These are phyloP conservation scores for Trichacis sp. DNA, from an alignment of 2,888 invertebrate genomes.

Conservation along the genomic window DNA sequence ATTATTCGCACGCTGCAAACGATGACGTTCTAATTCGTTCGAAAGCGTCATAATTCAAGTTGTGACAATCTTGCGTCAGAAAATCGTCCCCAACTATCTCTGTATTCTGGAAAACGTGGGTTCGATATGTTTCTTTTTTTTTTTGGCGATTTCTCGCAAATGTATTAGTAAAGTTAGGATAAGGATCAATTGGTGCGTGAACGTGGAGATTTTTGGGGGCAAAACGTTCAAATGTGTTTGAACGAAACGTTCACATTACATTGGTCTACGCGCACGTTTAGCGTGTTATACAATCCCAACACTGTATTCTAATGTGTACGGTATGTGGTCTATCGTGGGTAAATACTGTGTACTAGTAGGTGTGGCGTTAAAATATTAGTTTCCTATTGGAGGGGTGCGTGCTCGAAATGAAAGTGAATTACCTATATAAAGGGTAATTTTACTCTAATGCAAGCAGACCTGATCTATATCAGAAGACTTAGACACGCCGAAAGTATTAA, in stretches of 20 bases:
- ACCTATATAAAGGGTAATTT: conserved; percentile 69
- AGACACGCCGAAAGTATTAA: conserved; percentile 48
- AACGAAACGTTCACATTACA: too few relatives aligned
- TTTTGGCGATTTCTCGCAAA: too few relatives aligned
- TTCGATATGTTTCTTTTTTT: too few relatives aligned
- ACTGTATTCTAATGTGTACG: conserved; percentile 57
- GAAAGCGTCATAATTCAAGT: too few relatives aligned
- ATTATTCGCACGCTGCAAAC: conserved; percentile 40
- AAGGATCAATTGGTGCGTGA: too few relatives aligned
- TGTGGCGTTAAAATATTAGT: conserved; percentile 64
- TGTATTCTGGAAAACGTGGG: too few relatives aligned
- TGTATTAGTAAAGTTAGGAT: too few relatives aligned
- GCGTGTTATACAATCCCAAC: conserved; percentile 60
- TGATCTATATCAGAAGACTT: conserved; percentile 54
- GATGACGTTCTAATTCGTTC: conserved; percentile 37
- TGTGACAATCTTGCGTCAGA: too few relatives aligned
- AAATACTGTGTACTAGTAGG: conserved; percentile 60
- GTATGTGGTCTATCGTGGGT: conserved; percentile 49
- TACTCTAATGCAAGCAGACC: conserved; percentile 55
- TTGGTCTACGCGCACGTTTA: conserved; percentile 54
- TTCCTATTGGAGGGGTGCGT: conserved; percentile 60
- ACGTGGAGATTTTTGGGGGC: neutral
- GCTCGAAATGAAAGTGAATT: conserved; percentile 67
- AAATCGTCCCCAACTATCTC: too few relatives aligned
- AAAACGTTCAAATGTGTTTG: too few relatives aligned